Evolutionary conservation across 53 echinoderm and acorn worm genomes (phyloP), one percentile per base, ranked within the genome.

Genomic region (Luidia sarsii): DNA sequence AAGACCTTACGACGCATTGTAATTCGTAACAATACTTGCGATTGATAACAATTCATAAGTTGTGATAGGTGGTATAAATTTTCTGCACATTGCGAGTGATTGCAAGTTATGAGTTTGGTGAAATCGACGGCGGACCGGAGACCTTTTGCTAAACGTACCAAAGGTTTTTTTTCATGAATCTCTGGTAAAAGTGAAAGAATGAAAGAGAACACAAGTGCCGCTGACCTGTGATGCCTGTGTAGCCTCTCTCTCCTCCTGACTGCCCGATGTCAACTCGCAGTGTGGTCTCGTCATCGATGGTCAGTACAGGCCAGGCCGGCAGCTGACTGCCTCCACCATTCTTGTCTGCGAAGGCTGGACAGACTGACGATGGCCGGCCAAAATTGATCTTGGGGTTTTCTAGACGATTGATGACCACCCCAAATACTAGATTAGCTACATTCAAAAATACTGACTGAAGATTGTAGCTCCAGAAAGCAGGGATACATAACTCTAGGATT

Each of bases 151-250:
- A n/a, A n/a, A n/a, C n/a, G n/a, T n/a, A n/a, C n/a, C n/a, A n/a
- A n/a, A n/a, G n/a, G n/a, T n/a, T n/a, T n/a, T n/a, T n/a, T n/a
- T n/a, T n/a, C n/a, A n/a, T n/a, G n/a, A n/a, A n/a, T n/a, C n/a
- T n/a, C n/a, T 54, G 53, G 5, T 54, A 25, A 11, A 28, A 56
- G 14, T 13, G n/a, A 25, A 25, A 14, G 18, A 2, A 16, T 9
- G 4, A 7, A 14, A 70, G 33, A 46, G 14, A 16, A 24, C 22
- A 14, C 5, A 43, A 18, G 24, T n/a, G n/a, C n/a, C n/a, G n/a
- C 89, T 54, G 62, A 95, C 95, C 95, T 38, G 82, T 88, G 51
- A 95, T 90, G 3, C 87, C 88, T 32, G 90, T 74, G 43, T 95
- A 95, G 3, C 95, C 95, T 34, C 67, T 87, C 14, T 64, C 64